A percentile compares a stretch with the other conserved stretches of the same genome.
These are phyloP conservation scores for Nomada lathburiana DNA, from an alignment of 2,888 invertebrate species.

Conservation along the genomic window DNA sequence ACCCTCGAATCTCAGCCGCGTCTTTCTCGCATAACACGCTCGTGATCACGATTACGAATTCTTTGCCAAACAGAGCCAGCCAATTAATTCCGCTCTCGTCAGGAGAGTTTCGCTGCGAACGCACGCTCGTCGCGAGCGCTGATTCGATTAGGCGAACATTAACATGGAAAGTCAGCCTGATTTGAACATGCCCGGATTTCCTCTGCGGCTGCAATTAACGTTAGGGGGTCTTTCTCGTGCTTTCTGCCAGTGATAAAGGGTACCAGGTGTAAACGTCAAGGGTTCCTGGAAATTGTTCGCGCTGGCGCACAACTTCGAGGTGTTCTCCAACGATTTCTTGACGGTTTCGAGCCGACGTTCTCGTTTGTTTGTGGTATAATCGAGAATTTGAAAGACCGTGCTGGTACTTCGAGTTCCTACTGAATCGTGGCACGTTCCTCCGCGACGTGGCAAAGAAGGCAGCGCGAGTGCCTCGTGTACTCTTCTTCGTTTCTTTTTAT, in stretches of 20 bases:
- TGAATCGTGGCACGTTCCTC: conserved; percentile 22
- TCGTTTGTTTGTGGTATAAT: neutral
- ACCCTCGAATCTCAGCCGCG: conserved; percentile 27
- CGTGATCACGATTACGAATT: conserved; percentile 24
- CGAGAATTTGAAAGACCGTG: neutral
- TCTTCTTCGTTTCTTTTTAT: neutral
- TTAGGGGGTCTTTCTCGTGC: neutral
- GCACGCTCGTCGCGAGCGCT: conserved; percentile 13
- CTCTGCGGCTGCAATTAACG: conserved; percentile 14
- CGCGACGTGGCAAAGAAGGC: neutral
- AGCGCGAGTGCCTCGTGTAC: neutral
- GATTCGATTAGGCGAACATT: conserved; percentile 19
- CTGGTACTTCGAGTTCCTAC: neutral
- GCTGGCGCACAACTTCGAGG: neutral
- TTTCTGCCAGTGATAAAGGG: neutral
- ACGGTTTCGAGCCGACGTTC: neutral
- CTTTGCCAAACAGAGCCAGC: conserved; percentile 38
- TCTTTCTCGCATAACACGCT: conserved; percentile 14
- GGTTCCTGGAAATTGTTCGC: neutral
- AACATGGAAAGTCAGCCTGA: neutral
- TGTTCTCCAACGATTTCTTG: neutral
- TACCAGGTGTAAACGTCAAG: conserved; percentile 5
- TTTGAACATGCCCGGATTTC: conserved; percentile 5
- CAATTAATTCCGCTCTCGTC: conserved; percentile 33
- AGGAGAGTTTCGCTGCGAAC: conserved; percentile 31